phyloP scores from a whole-genome alignment of 1,140 invertebrate genomes.

The Apis cerana region DNA sequence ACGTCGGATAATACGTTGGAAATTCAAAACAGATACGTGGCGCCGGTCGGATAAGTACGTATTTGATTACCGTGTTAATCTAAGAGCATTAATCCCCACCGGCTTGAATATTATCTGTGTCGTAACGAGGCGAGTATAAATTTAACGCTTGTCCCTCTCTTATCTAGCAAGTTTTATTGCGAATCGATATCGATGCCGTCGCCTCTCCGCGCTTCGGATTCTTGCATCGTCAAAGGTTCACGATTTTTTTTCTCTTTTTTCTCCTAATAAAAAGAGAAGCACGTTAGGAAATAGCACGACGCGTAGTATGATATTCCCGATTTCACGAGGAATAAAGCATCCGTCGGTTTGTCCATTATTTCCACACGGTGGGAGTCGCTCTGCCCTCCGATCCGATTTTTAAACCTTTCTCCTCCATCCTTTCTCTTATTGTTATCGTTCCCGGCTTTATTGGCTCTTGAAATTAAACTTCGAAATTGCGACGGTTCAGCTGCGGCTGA shows the following conservation, averaged over 20 bases:
- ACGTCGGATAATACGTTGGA: no score
- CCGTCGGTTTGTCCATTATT: neutral
- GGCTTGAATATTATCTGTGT: no score
- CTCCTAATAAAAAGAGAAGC: neutral
- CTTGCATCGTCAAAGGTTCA: no score
- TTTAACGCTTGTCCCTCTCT: neutral
- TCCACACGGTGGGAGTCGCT: neutral
- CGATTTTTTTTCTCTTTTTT: no score
- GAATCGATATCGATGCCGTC: neutral
- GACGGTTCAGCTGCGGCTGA: neutral
- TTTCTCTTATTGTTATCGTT: slow-evolving; percentile 19
- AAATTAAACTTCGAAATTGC: slow-evolving; percentile 46
- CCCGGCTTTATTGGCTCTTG: slow-evolving; percentile 33
- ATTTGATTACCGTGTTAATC: no score
- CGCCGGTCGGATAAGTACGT: no score
- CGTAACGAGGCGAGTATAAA: no score
- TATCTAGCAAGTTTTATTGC: neutral
- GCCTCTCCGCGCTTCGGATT: no score
- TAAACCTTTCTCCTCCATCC: neutral
- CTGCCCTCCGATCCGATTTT: neutral
- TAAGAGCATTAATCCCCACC: no score
- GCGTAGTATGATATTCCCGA: neutral
- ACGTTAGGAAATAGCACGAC: neutral
- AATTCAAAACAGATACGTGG: no score
- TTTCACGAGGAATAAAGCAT: neutral